These are phyloP conservation scores for Nomada goodeniana DNA, from an alignment of 2,888 invertebrate genomes.

Conservation along the genomic window DNA sequence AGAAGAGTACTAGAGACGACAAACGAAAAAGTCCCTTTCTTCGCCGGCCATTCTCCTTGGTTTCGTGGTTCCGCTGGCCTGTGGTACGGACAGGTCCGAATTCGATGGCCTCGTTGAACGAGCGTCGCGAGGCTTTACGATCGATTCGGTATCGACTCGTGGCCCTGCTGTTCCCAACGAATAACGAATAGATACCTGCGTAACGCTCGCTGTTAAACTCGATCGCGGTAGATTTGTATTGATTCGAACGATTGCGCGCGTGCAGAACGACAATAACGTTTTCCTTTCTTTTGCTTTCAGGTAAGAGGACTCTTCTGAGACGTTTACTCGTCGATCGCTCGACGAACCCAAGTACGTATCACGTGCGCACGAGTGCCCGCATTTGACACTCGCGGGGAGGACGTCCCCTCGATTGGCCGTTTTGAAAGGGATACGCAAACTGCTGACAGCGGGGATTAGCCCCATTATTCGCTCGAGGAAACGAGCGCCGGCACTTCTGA, in stretches of 20 bases:
- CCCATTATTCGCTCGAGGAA: constrained; percentile 44
- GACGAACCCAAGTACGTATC: neutral
- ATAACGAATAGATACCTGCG: neutral
- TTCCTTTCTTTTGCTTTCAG: constrained; percentile 51
- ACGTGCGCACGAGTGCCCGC: neutral
- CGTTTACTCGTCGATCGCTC: neutral
- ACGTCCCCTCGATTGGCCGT: neutral
- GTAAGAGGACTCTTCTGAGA: constrained; percentile 45
- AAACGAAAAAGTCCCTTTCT: constrained; percentile 48
- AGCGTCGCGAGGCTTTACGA: constrained; percentile 8
- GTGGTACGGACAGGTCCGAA: constrained; percentile 32
- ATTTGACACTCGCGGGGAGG: neutral
- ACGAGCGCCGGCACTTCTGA: constrained; percentile 51
- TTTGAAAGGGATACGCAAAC: constrained; percentile 32
- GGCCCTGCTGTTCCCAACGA: too few species aligned
- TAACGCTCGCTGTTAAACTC: neutral
- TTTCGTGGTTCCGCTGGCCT: neutral
- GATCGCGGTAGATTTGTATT: neutral
- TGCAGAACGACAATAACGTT: neutral
- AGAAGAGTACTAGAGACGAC: constrained; percentile 54
- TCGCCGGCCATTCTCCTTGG: constrained; percentile 1
- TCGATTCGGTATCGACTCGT: constrained; percentile 49
- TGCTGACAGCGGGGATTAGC: constrained; percentile 38
- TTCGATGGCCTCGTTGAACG: constrained; percentile 40
- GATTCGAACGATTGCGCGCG: neutral